phyloP scores from a whole-genome alignment of 2,888 invertebrate species.

The Calephelis perditalis region DNA sequence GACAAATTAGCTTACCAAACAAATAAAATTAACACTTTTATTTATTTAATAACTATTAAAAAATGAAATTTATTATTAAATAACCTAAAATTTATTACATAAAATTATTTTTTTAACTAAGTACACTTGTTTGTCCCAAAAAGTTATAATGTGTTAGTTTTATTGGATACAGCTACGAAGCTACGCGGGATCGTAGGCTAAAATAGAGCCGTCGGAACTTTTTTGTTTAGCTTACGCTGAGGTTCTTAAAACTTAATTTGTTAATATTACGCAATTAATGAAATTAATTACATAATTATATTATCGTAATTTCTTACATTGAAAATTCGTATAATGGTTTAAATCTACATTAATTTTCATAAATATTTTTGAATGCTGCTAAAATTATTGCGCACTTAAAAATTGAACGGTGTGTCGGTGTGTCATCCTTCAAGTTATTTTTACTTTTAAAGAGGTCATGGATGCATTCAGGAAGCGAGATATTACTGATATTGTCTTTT shows the following conservation, averaged over 20 bases:
- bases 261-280: too few species aligned
- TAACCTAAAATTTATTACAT: not conserved
- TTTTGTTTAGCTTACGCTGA: constrained; percentile 27
- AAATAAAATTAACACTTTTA: too few species aligned
- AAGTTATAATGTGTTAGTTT: constrained; percentile 1
- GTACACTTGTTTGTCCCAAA: not conserved
- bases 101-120: not conserved
- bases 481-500: constrained; percentile 11
- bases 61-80: not conserved
- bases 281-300: not conserved
- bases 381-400: not conserved
- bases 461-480: constrained; percentile 41
- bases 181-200: constrained; percentile 62
- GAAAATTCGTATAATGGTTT: too few species aligned
- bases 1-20: too few species aligned
- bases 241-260: too few species aligned
- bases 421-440: constrained; percentile 29
- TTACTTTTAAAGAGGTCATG: constrained; percentile 42
- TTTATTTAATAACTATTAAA: not conserved
- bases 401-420: constrained; percentile 16
- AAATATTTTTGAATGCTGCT: not conserved
- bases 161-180: constrained; percentile 32
- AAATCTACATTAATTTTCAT: too few species aligned
- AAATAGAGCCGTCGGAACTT: constrained; percentile 69
- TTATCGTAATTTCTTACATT: not conserved